A percentile compares a stretch with the other conserved stretches of the same genome.
These are phyloP conservation scores for Unio pictorum DNA, from an alignment of 2,888 invertebrate species.

Conservation along the genomic window DNA sequence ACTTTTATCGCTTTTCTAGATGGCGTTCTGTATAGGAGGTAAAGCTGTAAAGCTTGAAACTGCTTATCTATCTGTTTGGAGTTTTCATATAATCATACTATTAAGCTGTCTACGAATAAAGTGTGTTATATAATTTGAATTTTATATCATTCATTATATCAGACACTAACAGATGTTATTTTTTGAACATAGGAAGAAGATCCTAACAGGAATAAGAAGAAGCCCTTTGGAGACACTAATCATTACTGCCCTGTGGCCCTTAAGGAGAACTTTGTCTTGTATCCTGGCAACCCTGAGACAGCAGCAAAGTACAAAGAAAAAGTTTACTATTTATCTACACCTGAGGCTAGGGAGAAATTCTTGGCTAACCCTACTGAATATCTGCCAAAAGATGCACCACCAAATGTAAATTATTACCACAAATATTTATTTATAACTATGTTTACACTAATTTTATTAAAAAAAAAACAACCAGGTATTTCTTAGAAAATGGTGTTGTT, in stretches of 20 bases:
- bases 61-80: no score
- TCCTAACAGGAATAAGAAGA: constrained; percentile 66
- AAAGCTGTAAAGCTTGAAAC: no score
- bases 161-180: neutral
- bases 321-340: constrained; percentile 67
- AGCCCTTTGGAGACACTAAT: constrained; percentile 69
- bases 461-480: neutral
- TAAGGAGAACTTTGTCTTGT: constrained; percentile 64
- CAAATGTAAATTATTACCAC: constrained; percentile 49
- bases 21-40: no score
- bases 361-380: constrained; percentile 62
- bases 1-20: no score
- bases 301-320: constrained; percentile 68
- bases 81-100: no score
- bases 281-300: constrained; percentile 70
- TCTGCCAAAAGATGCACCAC: constrained; percentile 57
- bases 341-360: constrained; percentile 67
- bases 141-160: neutral
- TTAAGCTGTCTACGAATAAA: no score
- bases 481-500: neutral
- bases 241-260: constrained; percentile 71
- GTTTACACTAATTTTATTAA: neutral
- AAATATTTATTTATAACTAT: neutral
- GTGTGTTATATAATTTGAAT: no score
- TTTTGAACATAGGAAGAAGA: constrained; percentile 62